Evolutionary conservation across 2,888 invertebrate genomes (phyloP), one percentile per base, ranked within the genome.

Genomic region (Gastrophysa polygoni): DNA sequence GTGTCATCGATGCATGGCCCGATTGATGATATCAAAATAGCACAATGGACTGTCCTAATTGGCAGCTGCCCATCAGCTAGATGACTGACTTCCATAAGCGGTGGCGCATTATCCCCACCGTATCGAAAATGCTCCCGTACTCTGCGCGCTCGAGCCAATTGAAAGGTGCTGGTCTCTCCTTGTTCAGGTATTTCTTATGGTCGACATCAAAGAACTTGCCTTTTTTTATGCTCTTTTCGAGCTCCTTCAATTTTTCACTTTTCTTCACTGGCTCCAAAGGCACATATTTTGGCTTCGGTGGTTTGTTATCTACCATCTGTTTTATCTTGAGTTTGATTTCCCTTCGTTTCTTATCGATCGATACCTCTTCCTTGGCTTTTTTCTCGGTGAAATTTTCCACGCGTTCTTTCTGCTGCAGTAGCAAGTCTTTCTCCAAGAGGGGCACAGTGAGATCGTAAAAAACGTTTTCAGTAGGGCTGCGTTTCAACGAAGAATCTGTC

Each of bases 81-180:
- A 73, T 68, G 68, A 80, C 80, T 52, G 79, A 75, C 71, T 75
- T 80, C 81, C 81, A 81, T 69, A 80, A 66, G 68, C 76, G 79
- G 73, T 80, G 80, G 59, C 80, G 77, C 70, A 73, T 76, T 50
- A 80, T 78, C 76, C 81, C 81, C 77, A 81, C 81, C 76, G 81
- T 70, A 63, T 78, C 77, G 64, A 81, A 80, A 58, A 78, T 77
- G 70, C 75, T 75, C 69, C 80, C 71, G 68, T 77, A 80, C 60
- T 77, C 76, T 69, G 75, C 75, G 5, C 75, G 70, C 59, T 80
- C 78, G 59, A 72, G 43, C 80, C 80, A 80, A 72, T 77, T 73
- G 63, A 74, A 70, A 28, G 65, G 63, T 59, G 62, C 58, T 64
- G 57, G 50, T 24, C 69, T 63, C 14, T 75, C 73, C 59, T 77